A percentile compares a stretch with the other conserved stretches of the same genome.
phyloP scores from a whole-genome alignment of 2,888 invertebrate species.

The Teleiodes luculella region DNA sequence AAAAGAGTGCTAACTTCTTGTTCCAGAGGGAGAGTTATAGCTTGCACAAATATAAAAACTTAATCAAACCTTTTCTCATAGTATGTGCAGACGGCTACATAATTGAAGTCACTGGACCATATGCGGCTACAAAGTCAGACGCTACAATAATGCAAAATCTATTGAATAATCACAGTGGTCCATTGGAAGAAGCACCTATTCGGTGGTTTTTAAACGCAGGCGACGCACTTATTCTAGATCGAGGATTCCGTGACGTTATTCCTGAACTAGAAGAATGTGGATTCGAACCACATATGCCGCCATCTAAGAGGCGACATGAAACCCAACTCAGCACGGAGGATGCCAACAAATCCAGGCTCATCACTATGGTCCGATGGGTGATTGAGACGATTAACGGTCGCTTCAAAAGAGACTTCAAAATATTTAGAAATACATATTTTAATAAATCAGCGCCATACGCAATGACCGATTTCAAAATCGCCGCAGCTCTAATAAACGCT shows the following conservation, averaged over 20 bases:
- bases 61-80: conserved; percentile 25
- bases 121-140: conserved; percentile 22
- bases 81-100: conserved; percentile 25
- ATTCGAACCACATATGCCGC: conserved; percentile 19
- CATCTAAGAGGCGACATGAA: conserved; percentile 6
- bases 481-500: neutral
- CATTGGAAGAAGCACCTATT: neutral
- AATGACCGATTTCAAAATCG: too few relatives aligned
- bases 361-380: neutral
- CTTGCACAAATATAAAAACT: conserved; percentile 20
- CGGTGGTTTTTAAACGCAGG: neutral
- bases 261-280: conserved; percentile 7
- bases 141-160: conserved; percentile 14
- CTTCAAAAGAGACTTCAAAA: too few relatives aligned
- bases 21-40: conserved; percentile 12
- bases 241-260: conserved; percentile 18
- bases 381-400: neutral
- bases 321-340: conserved; percentile 10
- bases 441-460: too few relatives aligned
- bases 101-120: conserved; percentile 22
- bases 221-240: conserved; percentile 17
- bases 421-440: too few relatives aligned
- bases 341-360: neutral
- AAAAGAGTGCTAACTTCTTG: conserved; percentile 14
- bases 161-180: neutral